Evolutionary conservation across 2,797 vertebrate species (phyloP).

Genomic region (Pipistrellus nathusii): DNA sequence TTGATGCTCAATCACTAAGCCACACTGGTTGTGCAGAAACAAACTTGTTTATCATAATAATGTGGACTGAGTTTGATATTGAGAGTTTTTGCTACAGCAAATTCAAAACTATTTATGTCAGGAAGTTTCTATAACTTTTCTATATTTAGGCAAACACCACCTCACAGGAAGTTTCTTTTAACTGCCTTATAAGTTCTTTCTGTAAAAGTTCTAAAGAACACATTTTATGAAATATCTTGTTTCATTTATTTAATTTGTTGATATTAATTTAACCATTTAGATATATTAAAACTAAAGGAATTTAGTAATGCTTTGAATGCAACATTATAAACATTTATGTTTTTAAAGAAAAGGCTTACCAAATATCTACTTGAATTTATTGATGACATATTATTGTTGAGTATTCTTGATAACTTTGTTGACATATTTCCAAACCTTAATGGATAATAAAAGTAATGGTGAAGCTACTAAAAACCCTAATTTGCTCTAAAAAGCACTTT

Average conservation of each 20-base stretch:
- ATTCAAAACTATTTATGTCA: background rate
- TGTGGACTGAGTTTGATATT: background rate
- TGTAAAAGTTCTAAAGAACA: background rate
- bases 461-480: constrained; percentile 47
- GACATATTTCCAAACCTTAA: constrained; percentile 60
- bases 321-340: background rate
- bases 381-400: constrained; percentile 40
- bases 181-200: background rate
- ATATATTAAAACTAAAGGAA: background rate
- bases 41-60: background rate
- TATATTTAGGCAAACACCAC: background rate
- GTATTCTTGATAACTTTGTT: constrained; percentile 58
- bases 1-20: no score
- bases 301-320: background rate
- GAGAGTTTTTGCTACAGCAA: background rate
- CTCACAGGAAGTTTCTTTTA: background rate
- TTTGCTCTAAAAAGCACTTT: constrained; percentile 50
- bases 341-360: background rate
- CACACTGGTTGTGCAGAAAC: background rate
- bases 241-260: background rate
- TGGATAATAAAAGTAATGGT: constrained; percentile 40
- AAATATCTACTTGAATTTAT: constrained; percentile 31
- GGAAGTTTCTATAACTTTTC: background rate
- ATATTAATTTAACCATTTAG: background rate
- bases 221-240: background rate